phyloP scores from a whole-genome alignment of 2,797 vertebrate genomes.

The Pseudochirops cupreus region DNA sequence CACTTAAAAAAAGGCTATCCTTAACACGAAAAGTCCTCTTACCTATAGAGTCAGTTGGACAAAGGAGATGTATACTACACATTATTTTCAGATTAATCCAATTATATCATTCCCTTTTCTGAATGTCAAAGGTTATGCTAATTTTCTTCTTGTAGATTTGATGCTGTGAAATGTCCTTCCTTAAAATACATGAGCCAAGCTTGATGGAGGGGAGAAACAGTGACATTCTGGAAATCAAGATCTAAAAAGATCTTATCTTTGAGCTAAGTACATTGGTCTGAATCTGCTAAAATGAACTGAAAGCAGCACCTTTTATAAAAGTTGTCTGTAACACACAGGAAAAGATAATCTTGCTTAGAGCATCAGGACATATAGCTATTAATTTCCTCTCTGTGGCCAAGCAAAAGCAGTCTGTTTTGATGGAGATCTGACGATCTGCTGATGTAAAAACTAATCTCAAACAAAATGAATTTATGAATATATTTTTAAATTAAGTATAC shows the following conservation, averaged over 20 bases:
- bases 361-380: not conserved
- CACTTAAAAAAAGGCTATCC: not conserved
- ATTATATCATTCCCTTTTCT: not conserved
- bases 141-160: not conserved
- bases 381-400: not conserved
- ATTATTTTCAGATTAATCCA: not conserved
- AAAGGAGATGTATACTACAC: not conserved
- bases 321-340: not conserved
- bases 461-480: not conserved
- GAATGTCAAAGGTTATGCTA: not conserved
- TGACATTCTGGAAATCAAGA: not conserved
- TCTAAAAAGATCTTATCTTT: not conserved
- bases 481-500: not conserved
- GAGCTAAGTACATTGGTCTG: not conserved
- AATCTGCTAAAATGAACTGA: not conserved
- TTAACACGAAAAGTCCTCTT: not conserved
- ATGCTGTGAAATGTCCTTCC: not conserved
- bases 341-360: not conserved
- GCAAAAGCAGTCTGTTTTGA: not conserved
- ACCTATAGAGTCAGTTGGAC: not conserved
- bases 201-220: not conserved
- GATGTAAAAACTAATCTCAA: not conserved
- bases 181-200: not conserved
- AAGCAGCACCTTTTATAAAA: not conserved
- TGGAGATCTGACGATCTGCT: not conserved